Percentiles rank a stretch among this genome's conserved stretches.
Conservation (phyloP, 2,888 invertebrate species). For the Troilus luridus region DNA sequence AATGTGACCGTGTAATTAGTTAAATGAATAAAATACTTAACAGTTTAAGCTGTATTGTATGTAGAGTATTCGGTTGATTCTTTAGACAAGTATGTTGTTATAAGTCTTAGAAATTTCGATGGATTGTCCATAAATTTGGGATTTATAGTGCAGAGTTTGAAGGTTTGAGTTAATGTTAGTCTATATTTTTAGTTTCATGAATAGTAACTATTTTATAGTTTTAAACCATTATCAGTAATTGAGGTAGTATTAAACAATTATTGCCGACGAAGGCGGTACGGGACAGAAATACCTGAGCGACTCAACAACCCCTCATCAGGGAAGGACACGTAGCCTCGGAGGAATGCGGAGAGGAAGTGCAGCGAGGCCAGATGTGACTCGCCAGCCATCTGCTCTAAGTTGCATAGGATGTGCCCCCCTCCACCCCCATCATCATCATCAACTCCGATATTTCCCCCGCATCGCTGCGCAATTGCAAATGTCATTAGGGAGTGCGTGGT, state of each 20-base stretch:
- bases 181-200: not conserved
- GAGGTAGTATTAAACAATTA: not conserved
- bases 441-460: not conserved
- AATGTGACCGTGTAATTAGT: too few relatives aligned
- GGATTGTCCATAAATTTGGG: too few relatives aligned
- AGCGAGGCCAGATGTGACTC: not conserved
- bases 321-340: not conserved
- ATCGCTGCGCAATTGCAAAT: not conserved
- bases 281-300: not conserved
- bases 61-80: too few relatives aligned
- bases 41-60: too few relatives aligned
- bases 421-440: not conserved
- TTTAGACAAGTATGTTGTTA: too few relatives aligned
- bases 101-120: too few relatives aligned
- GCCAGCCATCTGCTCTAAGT: not conserved
- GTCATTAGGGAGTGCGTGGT: not conserved
- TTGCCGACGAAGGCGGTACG: not conserved
- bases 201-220: not conserved
- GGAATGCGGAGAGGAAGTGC: conserved; percentile 2
- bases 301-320: not conserved
- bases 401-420: not conserved
- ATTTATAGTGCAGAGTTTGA: too few relatives aligned
- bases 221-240: not conserved
- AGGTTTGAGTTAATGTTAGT: too few relatives aligned
- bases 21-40: too few relatives aligned